phyloP scores from a whole-genome alignment of 2,888 invertebrate species.

The Catotricha subobsoleta region DNA sequence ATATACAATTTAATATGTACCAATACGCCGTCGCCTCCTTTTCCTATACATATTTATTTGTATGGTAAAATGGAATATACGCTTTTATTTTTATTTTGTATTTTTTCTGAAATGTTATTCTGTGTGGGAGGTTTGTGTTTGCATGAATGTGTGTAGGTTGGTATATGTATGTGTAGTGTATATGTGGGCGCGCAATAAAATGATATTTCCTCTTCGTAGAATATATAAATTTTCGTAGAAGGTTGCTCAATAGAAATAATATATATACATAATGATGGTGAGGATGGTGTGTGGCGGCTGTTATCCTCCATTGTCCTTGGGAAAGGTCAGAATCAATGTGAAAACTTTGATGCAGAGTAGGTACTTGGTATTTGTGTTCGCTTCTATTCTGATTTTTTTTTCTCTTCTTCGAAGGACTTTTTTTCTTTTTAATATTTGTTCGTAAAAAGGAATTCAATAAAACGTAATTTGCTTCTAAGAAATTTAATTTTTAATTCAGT shows the following conservation, averaged over 20 bases:
- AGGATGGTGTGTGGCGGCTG: slow-evolving; percentile 1
- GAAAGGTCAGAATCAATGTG: slow-evolving; percentile 7
- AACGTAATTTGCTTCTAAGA: no score
- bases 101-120: not conserved
- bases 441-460: no score
- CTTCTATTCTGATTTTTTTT: no score
- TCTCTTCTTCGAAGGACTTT: no score
- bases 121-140: no score
- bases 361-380: no score
- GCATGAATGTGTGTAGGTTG: not conserved
- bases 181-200: not conserved
- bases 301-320: slow-evolving; percentile 7
- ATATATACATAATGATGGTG: not conserved
- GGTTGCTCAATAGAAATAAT: no score
- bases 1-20: not conserved
- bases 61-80: no score
- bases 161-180: not conserved
- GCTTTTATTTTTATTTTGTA: not conserved
- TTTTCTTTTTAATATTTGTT: no score
- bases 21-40: slow-evolving; percentile 2
- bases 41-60: not conserved
- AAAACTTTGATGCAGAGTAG: not conserved
- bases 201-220: not conserved
- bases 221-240: no score
- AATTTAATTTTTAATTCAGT: no score